These are phyloP conservation scores for Habrosyne pyritoides DNA, from an alignment of 2,888 invertebrate species.

Conservation along the genomic window DNA sequence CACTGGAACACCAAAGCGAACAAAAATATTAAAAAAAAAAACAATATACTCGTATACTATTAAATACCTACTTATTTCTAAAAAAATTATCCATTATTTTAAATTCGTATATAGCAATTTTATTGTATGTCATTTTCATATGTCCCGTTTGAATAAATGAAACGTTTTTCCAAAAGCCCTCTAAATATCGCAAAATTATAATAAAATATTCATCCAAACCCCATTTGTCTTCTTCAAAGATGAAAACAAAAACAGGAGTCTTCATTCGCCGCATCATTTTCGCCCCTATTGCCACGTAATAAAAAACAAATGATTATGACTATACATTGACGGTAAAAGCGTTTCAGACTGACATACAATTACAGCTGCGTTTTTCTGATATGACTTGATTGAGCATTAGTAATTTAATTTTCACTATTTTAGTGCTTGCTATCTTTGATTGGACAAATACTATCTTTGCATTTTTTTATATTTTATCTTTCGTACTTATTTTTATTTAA, in stretches of 20 bases:
- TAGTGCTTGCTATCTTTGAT: no score
- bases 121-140: slow-evolving; percentile 6
- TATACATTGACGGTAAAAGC: slow-evolving; percentile 27
- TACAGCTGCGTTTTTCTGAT: neutral
- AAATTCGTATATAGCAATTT: neutral
- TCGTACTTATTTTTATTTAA: no score
- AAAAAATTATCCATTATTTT: neutral
- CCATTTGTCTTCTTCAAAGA: slow-evolving; percentile 47
- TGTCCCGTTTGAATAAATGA: slow-evolving; percentile 9
- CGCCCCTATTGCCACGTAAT: slow-evolving; percentile 56
- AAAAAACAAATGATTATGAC: slow-evolving; percentile 60
- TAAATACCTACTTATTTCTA: neutral
- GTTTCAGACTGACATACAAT: slow-evolving; percentile 10
- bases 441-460: no score
- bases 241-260: slow-evolving; percentile 34
- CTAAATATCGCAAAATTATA: slow-evolving; percentile 16
- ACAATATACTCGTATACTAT: no score
- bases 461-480: no score
- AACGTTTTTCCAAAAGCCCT: neutral
- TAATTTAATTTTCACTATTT: neutral
- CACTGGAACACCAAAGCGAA: no score
- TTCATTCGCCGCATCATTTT: slow-evolving; percentile 39
- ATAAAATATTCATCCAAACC: slow-evolving; percentile 43
- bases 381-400: neutral
- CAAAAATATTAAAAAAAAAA: no score